These are phyloP conservation scores for Leiothrix lutea DNA, from an alignment of 2,113 vertebrate species.

Conservation along the genomic window DNA sequence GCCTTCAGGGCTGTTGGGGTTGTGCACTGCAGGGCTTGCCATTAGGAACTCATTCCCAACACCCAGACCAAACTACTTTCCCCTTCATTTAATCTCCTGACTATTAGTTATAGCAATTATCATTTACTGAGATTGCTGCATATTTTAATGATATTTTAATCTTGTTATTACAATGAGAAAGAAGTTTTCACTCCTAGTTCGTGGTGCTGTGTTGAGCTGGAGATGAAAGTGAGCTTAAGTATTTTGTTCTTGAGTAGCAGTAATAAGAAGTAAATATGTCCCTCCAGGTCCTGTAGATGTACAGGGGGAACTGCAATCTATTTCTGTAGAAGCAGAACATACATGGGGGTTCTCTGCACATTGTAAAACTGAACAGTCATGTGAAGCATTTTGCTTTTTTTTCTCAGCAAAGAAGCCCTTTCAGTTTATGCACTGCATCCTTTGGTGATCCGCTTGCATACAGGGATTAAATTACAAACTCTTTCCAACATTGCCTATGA, in stretches of 20 bases:
- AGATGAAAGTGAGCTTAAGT: not conserved
- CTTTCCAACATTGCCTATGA: not conserved
- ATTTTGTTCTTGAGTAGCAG: not conserved
- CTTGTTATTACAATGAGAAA: not conserved
- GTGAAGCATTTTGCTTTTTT: not conserved
- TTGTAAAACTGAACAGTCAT: not conserved
- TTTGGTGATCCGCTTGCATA: not conserved
- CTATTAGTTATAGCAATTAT: not conserved
- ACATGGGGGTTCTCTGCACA: not conserved
- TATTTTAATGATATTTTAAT: slow-evolving; percentile 30
- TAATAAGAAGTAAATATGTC: not conserved
- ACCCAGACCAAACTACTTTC: not conserved
- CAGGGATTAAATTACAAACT: not conserved
- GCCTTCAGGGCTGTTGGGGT: not conserved
- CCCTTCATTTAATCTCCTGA: not conserved
- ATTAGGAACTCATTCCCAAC: not conserved
- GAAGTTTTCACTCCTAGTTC: not conserved
- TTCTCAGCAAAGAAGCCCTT: not conserved
- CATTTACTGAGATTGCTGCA: not conserved
- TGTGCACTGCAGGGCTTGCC: not conserved
- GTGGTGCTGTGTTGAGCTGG: not conserved
- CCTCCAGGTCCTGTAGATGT: not conserved
- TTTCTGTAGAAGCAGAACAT: not conserved
- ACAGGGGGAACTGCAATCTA: not conserved
- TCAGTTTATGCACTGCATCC: not conserved